Base-by-base conservation (phyloP, 2,797 vertebrate species). In the Sternarchorhynchus goeldii region DNA sequence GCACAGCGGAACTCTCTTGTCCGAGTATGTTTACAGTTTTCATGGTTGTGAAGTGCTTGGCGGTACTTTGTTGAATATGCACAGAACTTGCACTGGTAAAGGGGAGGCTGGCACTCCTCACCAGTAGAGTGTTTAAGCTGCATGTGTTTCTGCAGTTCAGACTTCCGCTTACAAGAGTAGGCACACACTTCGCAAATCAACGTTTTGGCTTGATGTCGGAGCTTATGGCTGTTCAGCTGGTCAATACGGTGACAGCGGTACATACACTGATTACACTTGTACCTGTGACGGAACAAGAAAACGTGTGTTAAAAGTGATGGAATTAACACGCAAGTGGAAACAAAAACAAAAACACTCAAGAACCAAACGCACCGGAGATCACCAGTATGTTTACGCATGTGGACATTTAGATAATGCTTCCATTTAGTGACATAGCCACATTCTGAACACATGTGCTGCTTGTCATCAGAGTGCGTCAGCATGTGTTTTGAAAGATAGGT, bases 381-480 rank as follows among this genome's bases (percentile, higher is more conserved):
- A 16, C 97, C 97, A 0, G 94, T 92, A 21, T 99, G 98, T 86
- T 99, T 99, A 80, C 98, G 94, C 98, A 99, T 98, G 81, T 99
- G 98, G 76, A 99, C 96, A 0, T 92, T 97, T 73, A 99, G 91
- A 80, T 97, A 99, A 84, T 99, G 97, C 78, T 99, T 99, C 98
- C 98, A 99, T 81, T 98, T 99, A 60, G 98, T 99, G 89, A 99
- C 92, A 16, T 99, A 99, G 59, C 98, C 98, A 0, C 98, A 99
- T 77, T 98, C 98, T 0, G 96, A 94, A 73, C 98, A 99, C 97
- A 99, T 98, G 82, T 97, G 96, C 88, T 98, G 97, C 91, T 98
- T 99, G 88, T 95, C 89, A 0, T 90, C 90, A 0, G 96, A 94
- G 86, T 99, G 98, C 0, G 95, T 98, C 87, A 99, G 92, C 96